phyloP scores from a whole-genome alignment of 2,113 vertebrate genomes.

The Symphodus melops region DNA sequence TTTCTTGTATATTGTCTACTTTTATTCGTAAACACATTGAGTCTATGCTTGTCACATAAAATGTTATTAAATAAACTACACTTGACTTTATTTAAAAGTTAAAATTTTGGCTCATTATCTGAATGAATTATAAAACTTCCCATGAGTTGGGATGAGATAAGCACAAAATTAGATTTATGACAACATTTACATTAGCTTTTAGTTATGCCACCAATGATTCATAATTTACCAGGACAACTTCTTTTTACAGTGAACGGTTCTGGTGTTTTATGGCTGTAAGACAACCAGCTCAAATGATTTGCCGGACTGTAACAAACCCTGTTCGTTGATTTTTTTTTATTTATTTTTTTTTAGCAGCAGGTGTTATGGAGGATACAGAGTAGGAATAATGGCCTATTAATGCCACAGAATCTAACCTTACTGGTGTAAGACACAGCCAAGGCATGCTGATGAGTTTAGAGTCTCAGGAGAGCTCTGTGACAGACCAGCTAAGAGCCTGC shows the following conservation, averaged over 20 bases:
- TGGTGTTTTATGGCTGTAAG: background rate
- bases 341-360: background rate
- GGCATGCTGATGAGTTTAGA: conserved; percentile 36
- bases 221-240: too few species aligned
- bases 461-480: conserved; percentile 31
- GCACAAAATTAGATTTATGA: too few species aligned
- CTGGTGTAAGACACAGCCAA: conserved; percentile 8
- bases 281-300: background rate
- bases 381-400: conserved; percentile 1
- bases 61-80: too few species aligned
- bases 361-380: conserved; percentile 11
- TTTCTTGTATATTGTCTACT: too few species aligned
- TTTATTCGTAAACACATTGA: too few species aligned
- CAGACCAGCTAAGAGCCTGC: conserved; percentile 23
- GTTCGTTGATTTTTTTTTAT: conserved; percentile 2
- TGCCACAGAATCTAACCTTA: conserved; percentile 8
- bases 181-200: too few species aligned
- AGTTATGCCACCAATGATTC: too few species aligned
- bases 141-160: too few species aligned
- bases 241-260: background rate
- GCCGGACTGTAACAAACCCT: background rate
- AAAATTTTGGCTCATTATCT: too few species aligned
- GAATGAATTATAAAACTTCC: too few species aligned
- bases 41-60: too few species aligned
- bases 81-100: too few species aligned